These are phyloP conservation scores for Phodopus roborovskii DNA, from an alignment of 2,113 vertebrate species.

Conservation along the genomic window DNA sequence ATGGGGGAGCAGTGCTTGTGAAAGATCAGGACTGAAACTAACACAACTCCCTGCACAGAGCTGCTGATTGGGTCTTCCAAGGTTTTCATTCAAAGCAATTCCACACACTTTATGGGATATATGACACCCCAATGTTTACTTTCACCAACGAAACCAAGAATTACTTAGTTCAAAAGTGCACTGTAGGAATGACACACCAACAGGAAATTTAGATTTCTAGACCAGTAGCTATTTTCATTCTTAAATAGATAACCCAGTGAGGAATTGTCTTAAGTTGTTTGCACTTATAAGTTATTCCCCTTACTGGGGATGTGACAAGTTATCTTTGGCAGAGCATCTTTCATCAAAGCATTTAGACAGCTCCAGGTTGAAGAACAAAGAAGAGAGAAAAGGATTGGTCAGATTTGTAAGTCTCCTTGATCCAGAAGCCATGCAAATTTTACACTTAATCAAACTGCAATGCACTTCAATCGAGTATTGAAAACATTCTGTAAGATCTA, in stretches of 20 bases:
- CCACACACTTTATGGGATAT: background rate
- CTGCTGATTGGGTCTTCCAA: background rate
- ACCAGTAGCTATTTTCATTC: background rate
- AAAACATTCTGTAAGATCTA: conserved; percentile 11
- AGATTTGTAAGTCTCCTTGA: background rate
- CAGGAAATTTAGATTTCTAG: background rate
- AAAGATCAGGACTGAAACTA: background rate
- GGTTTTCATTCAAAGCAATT: background rate
- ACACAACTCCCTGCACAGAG: background rate
- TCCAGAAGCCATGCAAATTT: background rate
- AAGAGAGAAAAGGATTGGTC: background rate
- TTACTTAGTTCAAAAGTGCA: background rate
- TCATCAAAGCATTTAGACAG: background rate
- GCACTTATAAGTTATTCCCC: background rate
- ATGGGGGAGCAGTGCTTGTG: background rate
- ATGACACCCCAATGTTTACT: background rate
- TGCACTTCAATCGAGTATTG: conserved; percentile 24
- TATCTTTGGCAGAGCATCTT: background rate
- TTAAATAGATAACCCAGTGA: background rate
- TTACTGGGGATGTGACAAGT: background rate
- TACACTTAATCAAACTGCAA: background rate
- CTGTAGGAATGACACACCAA: background rate
- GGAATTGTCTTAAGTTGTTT: background rate
- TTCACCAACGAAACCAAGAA: background rate
- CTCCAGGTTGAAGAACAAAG: background rate